Percentiles rank a stretch among this genome's conserved stretches.
Evolutionary conservation across 1,140 invertebrate genomes (phyloP).

Genomic region (Philotrypesis tridentata): DNA sequence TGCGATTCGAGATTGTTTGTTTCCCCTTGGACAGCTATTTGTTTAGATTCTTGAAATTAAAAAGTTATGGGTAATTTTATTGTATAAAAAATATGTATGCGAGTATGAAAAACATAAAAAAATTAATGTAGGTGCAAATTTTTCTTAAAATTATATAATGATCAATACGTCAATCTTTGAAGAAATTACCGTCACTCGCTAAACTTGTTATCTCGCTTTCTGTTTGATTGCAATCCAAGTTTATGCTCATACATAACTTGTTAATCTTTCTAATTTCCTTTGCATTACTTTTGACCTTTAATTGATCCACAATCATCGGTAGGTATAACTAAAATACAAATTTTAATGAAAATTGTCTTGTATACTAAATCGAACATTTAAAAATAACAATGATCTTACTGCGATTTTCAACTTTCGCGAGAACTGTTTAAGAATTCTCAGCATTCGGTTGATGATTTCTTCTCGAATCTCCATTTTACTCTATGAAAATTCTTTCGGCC

Average conservation of each 20-base stretch:
- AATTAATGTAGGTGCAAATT: no score
- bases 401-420: slow-evolving; percentile 37
- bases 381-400: slow-evolving; percentile 8
- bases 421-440: slow-evolving; percentile 26
- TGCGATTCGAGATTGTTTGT: background rate
- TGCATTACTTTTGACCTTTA: background rate
- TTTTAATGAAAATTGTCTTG: background rate
- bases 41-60: background rate
- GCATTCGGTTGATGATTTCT: slow-evolving; percentile 22
- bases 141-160: no score
- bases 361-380: background rate
- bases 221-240: background rate
- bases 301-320: background rate
- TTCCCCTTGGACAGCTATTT: background rate
- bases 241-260: background rate
- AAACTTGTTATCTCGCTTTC: background rate
- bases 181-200: background rate
- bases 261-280: background rate
- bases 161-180: no score
- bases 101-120: background rate
- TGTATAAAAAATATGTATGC: background rate
- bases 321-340: slow-evolving; percentile 19
- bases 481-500: background rate
- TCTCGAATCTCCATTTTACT: slow-evolving; percentile 31
- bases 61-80: background rate